These are phyloP conservation scores for Aplysina aerophoba DNA, from an alignment of 37 sponge, comb jelly and placozoan species.

Conservation along the genomic window DNA sequence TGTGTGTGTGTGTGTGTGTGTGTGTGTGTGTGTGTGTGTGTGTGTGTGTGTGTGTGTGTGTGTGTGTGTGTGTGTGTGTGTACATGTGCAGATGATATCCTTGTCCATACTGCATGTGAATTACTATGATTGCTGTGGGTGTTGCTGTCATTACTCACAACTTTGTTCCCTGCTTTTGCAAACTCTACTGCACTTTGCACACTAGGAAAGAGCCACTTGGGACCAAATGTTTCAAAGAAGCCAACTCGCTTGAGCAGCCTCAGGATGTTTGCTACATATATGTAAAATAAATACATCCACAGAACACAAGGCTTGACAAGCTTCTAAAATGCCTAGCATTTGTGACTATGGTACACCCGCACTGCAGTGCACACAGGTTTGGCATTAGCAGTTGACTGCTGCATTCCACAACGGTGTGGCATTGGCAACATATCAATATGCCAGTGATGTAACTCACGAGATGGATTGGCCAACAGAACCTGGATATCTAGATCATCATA, in stretches of 20 bases:
- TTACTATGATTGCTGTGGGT: not conserved
- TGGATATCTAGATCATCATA: constrained; percentile 55
- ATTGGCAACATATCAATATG: no score
- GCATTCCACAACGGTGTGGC: no score
- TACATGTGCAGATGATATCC: not conserved
- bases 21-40: constrained; percentile 3
- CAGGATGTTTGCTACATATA: not conserved
- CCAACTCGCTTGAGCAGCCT: constrained; percentile 8
- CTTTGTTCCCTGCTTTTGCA: constrained; percentile 66
- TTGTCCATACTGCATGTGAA: not conserved
- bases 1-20: no score
- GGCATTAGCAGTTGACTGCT: no score
- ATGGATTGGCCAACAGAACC: constrained; percentile 65
- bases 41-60: constrained; percentile 13
- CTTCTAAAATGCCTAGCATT: no score
- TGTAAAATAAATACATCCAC: no score
- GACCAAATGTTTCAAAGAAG: constrained; percentile 13
- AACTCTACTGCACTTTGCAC: constrained; percentile 52
- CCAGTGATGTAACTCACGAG: not conserved
- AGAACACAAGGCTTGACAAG: no score
- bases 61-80: constrained; percentile 23
- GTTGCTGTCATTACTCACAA: constrained; percentile 47
- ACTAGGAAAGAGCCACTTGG: constrained; percentile 21
- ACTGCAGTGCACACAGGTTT: no score
- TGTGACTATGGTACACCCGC: no score